Evolutionary conservation across 2,113 vertebrate species (phyloP).

Genomic region (Isurus oxyrinchus): DNA sequence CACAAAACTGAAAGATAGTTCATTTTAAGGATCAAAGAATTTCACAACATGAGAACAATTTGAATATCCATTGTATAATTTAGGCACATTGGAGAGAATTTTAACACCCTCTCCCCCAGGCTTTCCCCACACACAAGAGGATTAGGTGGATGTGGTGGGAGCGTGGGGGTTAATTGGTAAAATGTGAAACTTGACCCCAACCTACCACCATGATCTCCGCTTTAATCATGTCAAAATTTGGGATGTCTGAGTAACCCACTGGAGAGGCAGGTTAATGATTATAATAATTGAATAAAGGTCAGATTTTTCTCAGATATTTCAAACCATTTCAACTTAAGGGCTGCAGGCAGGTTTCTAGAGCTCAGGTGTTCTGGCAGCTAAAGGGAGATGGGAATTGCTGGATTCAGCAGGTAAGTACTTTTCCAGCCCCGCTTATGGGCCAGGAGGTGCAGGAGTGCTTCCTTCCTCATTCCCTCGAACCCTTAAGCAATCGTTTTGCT

Average conservation of each 20-base stretch:
- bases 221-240: neutral
- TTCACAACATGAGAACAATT: neutral
- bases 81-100: neutral
- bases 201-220: neutral
- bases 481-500: neutral
- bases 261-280: neutral
- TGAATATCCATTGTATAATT: neutral
- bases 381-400: neutral
- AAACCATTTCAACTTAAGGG: neutral
- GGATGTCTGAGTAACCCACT: neutral
- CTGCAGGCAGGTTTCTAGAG: neutral
- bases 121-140: neutral
- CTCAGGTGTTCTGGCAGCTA: neutral
- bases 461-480: neutral
- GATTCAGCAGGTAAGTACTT: neutral
- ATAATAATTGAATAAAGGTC: neutral
- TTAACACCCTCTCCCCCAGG: neutral
- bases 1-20: neutral
- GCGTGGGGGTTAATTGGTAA: neutral
- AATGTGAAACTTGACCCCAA: neutral
- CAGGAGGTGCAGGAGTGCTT: neutral
- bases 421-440: neutral
- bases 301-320: neutral
- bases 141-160: neutral
- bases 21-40: neutral